Evolutionary conservation across 1,140 invertebrate species (phyloP), one percentile per base, ranked within the genome.

Genomic region (Drosophila paulistorum): DNA sequence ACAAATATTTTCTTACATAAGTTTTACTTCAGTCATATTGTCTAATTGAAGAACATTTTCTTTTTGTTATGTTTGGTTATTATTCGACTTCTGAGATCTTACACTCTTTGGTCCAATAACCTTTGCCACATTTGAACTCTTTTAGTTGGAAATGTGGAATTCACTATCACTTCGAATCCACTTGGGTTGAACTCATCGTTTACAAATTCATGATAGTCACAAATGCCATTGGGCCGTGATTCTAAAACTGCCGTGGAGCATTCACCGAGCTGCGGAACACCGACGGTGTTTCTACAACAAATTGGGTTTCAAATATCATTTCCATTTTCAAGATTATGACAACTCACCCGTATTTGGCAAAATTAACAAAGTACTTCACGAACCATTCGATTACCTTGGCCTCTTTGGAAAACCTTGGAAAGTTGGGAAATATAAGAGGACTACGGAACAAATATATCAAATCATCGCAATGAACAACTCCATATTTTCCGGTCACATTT

Each of bases 381-480:
- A 79, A 69, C 0, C 62, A 51, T 9, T 69, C 10, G 1, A 76
- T 37, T 0, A 81, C 45, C 23, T 48, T 14, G 0, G 82, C 72
- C 37, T 86, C 72, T 1, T 60, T 63, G 3, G 81, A 83, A 39
- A 72, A 63, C 14, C 59, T 54, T 1, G 37, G 10, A 37, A 89
- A 85, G 55, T 85, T 77, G 1, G 68, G 64, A 68, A 90, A 90
- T 0, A 87, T 17, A 51, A 71, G n/a, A 0, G 89, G 89, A 61
- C 81, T 77, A 7, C 74, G 74, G 26, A 91, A 81, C 6, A 87
- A 51, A 69, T 91, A 91, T 33, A 91, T 74, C 20, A 90, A 35
- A 68, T 90, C 86, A 67, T 91, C 90, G 59, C 83, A 85, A 51
- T 91, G 90, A 0, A 84, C 79, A 0, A 84, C 78, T 13, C 77